Percentiles rank a stretch among this genome's conserved stretches.
Conservation (phyloP, 2,113 vertebrate genomes). For the Climacteris rufus region DNA sequence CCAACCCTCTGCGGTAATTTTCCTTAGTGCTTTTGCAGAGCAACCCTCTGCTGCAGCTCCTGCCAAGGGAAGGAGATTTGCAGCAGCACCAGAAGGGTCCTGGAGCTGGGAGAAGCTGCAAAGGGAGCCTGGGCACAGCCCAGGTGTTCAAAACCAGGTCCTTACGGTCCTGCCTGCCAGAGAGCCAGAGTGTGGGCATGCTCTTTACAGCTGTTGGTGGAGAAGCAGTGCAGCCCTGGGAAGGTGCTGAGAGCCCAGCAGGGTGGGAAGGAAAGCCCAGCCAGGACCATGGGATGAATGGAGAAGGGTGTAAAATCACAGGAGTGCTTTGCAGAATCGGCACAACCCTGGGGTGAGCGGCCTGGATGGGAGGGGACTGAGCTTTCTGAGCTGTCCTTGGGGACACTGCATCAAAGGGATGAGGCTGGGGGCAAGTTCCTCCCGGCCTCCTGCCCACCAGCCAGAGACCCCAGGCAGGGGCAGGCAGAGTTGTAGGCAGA, state of each 20-base stretch:
- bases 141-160: not conserved
- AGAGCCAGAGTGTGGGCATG: accelerated
- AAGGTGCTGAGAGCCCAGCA: not conserved
- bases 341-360: accelerated
- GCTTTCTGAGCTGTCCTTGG: not conserved
- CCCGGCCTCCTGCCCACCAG: not conserved
- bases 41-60: not conserved
- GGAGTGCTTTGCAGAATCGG: not conserved
- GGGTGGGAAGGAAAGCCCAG: not conserved
- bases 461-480: not conserved
- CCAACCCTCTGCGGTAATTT: slow-evolving; percentile 20
- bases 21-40: not conserved
- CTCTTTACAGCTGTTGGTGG: accelerated
- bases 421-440: not conserved
- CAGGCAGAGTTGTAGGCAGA: not conserved
- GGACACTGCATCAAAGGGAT: not conserved
- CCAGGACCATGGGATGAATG: accelerated
- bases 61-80: not conserved
- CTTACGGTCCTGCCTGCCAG: not conserved
- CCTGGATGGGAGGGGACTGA: accelerated
- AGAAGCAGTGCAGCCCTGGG: accelerated
- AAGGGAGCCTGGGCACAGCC: not conserved
- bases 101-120: not conserved
- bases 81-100: accelerated
- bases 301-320: not conserved